These are phyloP conservation scores for Pachydiplax longipennis DNA, from an alignment of 2,888 invertebrate species.

Conservation along the genomic window DNA sequence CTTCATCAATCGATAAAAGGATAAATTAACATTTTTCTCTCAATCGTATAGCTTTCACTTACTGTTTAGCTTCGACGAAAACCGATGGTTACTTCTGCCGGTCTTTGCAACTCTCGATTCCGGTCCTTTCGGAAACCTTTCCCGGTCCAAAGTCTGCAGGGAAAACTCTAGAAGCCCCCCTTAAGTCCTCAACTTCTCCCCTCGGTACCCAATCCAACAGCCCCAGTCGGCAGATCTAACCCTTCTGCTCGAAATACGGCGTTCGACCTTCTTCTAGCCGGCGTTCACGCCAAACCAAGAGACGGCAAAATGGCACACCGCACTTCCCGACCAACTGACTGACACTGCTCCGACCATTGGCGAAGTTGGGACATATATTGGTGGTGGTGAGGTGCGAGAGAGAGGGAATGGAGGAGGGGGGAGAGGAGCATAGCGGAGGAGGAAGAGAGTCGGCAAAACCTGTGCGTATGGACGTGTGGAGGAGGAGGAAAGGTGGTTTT, in stretches of 20 bases:
- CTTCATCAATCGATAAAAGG: not conserved
- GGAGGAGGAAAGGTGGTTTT: not conserved
- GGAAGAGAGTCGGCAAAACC: not conserved
- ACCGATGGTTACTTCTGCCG: not conserved
- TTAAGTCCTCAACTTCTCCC: not conserved
- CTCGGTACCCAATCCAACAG: not conserved
- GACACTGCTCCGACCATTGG: not conserved
- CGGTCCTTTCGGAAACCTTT: not conserved
- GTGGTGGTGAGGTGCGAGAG: constrained; percentile 3
- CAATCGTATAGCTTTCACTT: not conserved
- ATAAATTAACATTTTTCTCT: not conserved
- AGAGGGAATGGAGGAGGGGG: not conserved
- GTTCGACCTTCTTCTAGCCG: not conserved
- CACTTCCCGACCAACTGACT: constrained; percentile 12
- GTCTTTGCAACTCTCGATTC: not conserved
- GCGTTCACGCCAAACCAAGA: not conserved
- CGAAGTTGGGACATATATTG: constrained; percentile 26
- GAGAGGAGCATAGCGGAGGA: not conserved
- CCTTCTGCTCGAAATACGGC: not conserved
- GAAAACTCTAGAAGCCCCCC: not conserved
- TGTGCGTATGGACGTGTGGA: not conserved
- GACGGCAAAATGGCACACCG: not conserved
- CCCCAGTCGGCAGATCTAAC: not conserved
- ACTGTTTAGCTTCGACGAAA: not conserved
- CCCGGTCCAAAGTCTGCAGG: not conserved